Percentiles rank a stretch among this genome's conserved stretches.
phyloP scores from a whole-genome alignment of 2,888 invertebrate genomes.

The Pammene fasciana region DNA sequence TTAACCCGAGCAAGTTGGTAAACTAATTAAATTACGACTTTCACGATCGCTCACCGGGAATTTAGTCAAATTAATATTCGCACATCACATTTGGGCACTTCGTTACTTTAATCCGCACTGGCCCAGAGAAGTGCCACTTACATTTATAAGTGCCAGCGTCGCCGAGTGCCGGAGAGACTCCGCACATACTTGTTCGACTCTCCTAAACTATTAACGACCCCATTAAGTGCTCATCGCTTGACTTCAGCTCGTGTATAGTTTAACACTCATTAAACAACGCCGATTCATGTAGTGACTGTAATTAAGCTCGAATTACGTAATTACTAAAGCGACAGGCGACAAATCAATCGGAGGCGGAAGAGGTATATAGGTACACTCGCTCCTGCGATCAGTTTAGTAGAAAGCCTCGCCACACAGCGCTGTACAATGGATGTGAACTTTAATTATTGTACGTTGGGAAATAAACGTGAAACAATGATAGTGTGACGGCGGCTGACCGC shows the following conservation, averaged over 20 bases:
- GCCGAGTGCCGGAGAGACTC: slow-evolving; percentile 1
- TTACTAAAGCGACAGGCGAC: slow-evolving; percentile 7
- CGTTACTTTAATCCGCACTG: background rate
- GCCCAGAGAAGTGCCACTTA: background rate
- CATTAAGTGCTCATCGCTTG: slow-evolving; percentile 24
- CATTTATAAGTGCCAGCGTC: background rate
- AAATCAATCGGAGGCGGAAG: slow-evolving; percentile 1
- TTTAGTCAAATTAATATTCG: background rate
- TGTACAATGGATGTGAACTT: slow-evolving; percentile 4
- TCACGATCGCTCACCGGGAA: background rate
- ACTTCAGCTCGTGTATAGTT: slow-evolving; percentile 30
- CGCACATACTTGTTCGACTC: slow-evolving; percentile 21
- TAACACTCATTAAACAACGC: slow-evolving; percentile 27
- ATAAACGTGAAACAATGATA: slow-evolving; percentile 35
- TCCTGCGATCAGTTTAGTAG: slow-evolving; percentile 5
- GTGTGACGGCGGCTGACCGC: slow-evolving; percentile 24
- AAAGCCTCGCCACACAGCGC: slow-evolving; percentile 4
- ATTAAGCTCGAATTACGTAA: slow-evolving; percentile 22
- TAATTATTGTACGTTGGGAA: slow-evolving; percentile 26
- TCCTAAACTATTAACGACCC: slow-evolving; percentile 27
- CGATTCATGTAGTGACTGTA: slow-evolving; percentile 23
- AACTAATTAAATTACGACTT: slow-evolving; percentile 25
- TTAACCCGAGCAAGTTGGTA: slow-evolving; percentile 14
- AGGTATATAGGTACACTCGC: slow-evolving; percentile 2
- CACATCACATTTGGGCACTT: background rate